Base-by-base conservation (phyloP, 2,113 vertebrate genomes). In the Gadus chalcogrammus region DNA sequence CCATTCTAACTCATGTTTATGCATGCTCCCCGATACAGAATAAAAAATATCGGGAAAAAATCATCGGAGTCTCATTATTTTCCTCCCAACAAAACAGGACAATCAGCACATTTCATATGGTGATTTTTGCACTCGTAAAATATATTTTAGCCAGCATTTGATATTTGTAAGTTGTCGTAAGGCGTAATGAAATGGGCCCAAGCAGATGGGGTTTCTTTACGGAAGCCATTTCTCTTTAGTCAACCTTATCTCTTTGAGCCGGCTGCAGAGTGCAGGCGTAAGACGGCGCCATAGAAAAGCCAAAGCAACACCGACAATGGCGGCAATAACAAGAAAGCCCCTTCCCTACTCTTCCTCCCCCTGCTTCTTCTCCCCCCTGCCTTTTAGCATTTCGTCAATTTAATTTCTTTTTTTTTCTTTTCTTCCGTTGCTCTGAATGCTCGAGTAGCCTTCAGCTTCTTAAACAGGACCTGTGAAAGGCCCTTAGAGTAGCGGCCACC, bases 211-310 rank as follows among this genome's bases (percentile, higher is more conserved):
- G 15, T 6, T 58, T 58, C 52, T 72, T 61, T 61, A 61, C 71
- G 18, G 55, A 53, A 72, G 67, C 1, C 65, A 61, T 77, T 82
- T 71, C 52, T 80, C 65, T 69, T 7, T 15, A 52, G 55, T 17
- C 69, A 75, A 69, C 69, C 82, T 85, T 85, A 85, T 89, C 85
- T 77, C 76, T 17, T 15, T 80, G 61, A 83, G 71, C 64, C 24
- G 71, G 77, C 72, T 78, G 76, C 79, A 74, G 74, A 66, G 76
- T 70, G 65, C 65, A 35, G 69, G 70, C 71, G 75, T 48, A 79
- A 85, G 70, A 77, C 73, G 70, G 72, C 71, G 42, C 76, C 12
- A 68, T 55, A 78, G 64, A 78, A 80, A 79, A 75, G 65, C 67
- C 55, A 78, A 35, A 62, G 20, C 60, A 79, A 76, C 64, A 69